Percentiles rank a stretch among this genome's conserved stretches.
Conservation (phyloP, 2,888 invertebrate genomes). For the Cantharis rustica region DNA sequence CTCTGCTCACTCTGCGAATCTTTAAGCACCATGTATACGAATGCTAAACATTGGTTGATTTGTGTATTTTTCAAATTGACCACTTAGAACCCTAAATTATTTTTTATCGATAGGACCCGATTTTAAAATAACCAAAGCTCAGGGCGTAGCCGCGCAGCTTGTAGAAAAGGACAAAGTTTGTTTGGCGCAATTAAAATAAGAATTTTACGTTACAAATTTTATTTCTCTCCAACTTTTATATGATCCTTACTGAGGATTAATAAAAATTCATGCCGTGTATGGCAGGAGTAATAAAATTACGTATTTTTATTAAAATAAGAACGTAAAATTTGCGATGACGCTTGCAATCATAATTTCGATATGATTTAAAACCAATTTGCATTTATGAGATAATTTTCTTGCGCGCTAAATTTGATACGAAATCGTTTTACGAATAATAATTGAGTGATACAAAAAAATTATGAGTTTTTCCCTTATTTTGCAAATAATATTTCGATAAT, state of each 20-base stretch:
- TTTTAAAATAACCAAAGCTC: not conserved
- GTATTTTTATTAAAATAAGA: not conserved
- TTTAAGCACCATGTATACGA: not conserved
- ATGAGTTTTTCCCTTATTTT: not conserved
- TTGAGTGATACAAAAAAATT: not conserved
- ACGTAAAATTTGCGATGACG: not conserved
- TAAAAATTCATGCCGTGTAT: not conserved
- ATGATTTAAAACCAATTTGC: constrained; percentile 3
- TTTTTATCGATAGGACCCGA: not conserved
- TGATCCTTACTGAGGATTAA: not conserved
- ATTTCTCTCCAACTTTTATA: not conserved
- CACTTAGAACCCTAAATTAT: not conserved
- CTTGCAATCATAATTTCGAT: not conserved
- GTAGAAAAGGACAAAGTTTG: not conserved
- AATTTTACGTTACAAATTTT: not conserved
- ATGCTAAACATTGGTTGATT: not conserved
- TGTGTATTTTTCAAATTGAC: not conserved
- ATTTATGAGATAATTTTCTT: constrained; percentile 4
- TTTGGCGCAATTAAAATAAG: not conserved
- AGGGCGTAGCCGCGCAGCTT: not conserved
- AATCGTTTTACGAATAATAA: not conserved
- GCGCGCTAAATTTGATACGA: constrained; percentile 10
- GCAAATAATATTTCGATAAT: not conserved
- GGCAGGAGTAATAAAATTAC: not conserved
- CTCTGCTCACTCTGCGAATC: not conserved